phyloP scores from a whole-genome alignment of 2,113 vertebrate genomes.

The Donacobius atricapilla region DNA sequence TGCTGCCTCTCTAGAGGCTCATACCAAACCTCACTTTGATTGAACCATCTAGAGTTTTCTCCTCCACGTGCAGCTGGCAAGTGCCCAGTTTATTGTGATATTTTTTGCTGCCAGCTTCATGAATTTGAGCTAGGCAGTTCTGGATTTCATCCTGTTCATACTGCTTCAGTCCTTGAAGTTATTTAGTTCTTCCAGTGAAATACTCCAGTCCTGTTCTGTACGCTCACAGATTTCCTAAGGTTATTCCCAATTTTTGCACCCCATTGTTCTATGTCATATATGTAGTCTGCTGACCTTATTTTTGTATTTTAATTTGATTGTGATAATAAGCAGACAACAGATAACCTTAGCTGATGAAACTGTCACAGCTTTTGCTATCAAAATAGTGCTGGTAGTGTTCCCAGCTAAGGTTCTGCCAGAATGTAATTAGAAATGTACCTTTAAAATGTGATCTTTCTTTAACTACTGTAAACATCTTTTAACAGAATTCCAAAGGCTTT shows the following conservation, averaged over 20 bases:
- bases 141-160: constrained; percentile 1
- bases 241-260: not conserved
- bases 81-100: not conserved
- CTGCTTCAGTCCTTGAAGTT: not conserved
- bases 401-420: constrained; percentile 13
- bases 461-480: not conserved
- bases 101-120: not conserved
- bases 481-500: not conserved
- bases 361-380: not conserved
- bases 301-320: not conserved
- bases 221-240: not conserved
- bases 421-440: constrained; percentile 17
- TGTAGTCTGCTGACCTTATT: not conserved
- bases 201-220: not conserved
- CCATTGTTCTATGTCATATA: not conserved
- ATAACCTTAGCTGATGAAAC: not conserved
- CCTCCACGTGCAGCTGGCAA: not conserved
- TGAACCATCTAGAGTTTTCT: constrained; percentile 9
- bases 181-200: not conserved
- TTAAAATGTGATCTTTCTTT: constrained; percentile 29
- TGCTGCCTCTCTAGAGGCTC: not conserved
- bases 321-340: not conserved
- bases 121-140: not conserved
- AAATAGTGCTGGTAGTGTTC: constrained; percentile 1
- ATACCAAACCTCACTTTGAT: not conserved